Evolutionary conservation across 2,797 vertebrate species (phyloP), one percentile per base, ranked within the genome.

Genomic region (Aeoliscus strigatus): DNA sequence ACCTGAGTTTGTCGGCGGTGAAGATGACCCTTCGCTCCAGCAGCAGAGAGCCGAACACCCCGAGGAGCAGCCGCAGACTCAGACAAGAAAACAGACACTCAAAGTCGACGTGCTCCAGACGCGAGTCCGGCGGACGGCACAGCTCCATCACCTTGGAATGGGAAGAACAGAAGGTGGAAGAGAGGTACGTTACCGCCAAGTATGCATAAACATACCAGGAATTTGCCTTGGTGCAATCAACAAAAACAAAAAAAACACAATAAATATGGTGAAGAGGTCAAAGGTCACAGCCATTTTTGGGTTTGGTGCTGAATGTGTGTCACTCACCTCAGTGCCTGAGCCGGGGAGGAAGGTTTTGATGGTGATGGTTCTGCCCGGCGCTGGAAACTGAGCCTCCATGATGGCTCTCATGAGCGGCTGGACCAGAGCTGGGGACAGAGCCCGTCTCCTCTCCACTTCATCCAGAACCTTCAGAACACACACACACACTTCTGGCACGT

Each of bases 321-420:
- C 1, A 0, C 42, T 81, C 74, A 96, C 96, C 89, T 98, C 94
- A 1, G 91, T 98, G 42, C 96, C 96, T 1, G 94, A 93, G 36
- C 96, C 96, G 0, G 96, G 96, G 44, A 99, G 85, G 69, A 99
- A 99, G 36, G 92, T 97, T 81, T 93, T 98, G 59, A 99, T 86
- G 7, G 85, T 81, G 70, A 98, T 93, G 1, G 92, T 97, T 68
- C 89, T 89, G 10, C 96, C 96, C n/a, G 94, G 87, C 50, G 94
- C 94, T 32, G 96, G 96, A 78, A 97, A 98, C 17, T 95, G 96
- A 45, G 96, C 96, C 71, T 99, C 96, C 93, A 99, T 94, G 67
- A 99, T 92, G 40, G 92, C 93, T 73, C 96, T 91, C 96, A 99
- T 98, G 42, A 99, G 94, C 8, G 96, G 96, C 78, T 98, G 95